Percentiles rank a stretch among this genome's conserved stretches.
Evolutionary conservation across 35 echinoderm and acorn worm species (phyloP).

Genomic region (Hemicentrotus pulcherrimus): DNA sequence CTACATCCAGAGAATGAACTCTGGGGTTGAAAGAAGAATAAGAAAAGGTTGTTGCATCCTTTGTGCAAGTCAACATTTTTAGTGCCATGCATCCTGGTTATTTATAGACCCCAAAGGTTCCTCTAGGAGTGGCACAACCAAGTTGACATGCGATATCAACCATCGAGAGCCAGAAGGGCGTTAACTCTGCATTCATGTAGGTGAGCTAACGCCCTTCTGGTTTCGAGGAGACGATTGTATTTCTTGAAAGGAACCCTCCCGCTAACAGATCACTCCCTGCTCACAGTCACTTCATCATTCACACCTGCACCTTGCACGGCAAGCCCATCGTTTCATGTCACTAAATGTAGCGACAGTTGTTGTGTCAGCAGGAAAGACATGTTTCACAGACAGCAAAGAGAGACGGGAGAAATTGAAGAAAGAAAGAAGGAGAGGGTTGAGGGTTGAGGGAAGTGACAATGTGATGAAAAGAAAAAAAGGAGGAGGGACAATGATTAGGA

Average conservation of each 20-base stretch:
- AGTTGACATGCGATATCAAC: background rate
- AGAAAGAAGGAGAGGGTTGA: background rate
- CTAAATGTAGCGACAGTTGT: slow-evolving; percentile 10
- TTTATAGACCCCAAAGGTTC: background rate
- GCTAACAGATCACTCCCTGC: background rate
- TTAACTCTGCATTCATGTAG: background rate
- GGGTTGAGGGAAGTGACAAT: background rate
- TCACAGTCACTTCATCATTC: slow-evolving; percentile 10
- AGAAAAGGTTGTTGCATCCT: background rate
- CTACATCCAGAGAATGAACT: too few relatives aligned
- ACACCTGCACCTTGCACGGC: background rate
- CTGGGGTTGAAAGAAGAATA: background rate
- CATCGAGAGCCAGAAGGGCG: background rate
- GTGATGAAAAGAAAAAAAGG: background rate
- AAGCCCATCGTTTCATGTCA: background rate
- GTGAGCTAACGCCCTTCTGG: background rate
- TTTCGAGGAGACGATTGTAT: background rate
- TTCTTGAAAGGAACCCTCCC: background rate
- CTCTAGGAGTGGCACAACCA: background rate
- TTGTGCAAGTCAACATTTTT: background rate
- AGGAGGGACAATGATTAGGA: background rate
- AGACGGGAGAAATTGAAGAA: background rate
- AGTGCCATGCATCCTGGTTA: background rate
- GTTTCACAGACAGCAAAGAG: background rate
- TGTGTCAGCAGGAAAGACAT: slow-evolving; percentile 16